These are phyloP conservation scores for Sesia apiformis DNA, from an alignment of 2,888 invertebrate species.

Conservation along the genomic window DNA sequence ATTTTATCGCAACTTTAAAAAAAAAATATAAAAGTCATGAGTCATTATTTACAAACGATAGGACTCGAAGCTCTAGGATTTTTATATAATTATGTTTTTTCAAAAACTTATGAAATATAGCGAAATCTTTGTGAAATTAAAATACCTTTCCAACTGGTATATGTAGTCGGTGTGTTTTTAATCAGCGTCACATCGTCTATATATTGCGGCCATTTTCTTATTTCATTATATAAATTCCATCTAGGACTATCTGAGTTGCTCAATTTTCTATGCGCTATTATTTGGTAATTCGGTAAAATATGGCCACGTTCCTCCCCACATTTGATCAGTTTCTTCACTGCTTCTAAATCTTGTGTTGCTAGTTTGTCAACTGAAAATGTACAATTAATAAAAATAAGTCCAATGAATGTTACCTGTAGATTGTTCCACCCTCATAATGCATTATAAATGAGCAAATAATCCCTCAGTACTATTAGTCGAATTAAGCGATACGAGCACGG, in stretches of 20 bases:
- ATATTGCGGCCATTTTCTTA: constrained; percentile 68
- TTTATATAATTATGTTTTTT: no score
- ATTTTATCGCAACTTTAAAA: no score
- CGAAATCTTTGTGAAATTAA: no score
- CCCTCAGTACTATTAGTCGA: no score
- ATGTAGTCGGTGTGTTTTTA: neutral
- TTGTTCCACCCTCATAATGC: no score
- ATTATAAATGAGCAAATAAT: no score
- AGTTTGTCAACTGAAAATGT: constrained; percentile 48
- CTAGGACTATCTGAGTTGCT: constrained; percentile 70
- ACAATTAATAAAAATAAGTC: constrained; percentile 13
- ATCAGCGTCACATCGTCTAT: neutral
- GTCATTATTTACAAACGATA: no score
- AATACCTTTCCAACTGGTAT: no score
- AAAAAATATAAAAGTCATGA: no score
- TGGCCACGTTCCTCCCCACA: constrained; percentile 61
- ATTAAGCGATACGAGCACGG: no score
- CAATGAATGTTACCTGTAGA: neutral
- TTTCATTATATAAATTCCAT: constrained; percentile 52
- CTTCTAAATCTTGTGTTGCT: constrained; percentile 44
- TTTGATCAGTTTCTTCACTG: constrained; percentile 54
- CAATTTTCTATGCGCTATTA: constrained; percentile 74
- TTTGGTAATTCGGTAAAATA: constrained; percentile 50
- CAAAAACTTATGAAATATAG: no score
- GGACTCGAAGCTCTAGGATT: no score